These are phyloP conservation scores for Galbula dea DNA, from an alignment of 2,113 vertebrate species.

Conservation along the genomic window DNA sequence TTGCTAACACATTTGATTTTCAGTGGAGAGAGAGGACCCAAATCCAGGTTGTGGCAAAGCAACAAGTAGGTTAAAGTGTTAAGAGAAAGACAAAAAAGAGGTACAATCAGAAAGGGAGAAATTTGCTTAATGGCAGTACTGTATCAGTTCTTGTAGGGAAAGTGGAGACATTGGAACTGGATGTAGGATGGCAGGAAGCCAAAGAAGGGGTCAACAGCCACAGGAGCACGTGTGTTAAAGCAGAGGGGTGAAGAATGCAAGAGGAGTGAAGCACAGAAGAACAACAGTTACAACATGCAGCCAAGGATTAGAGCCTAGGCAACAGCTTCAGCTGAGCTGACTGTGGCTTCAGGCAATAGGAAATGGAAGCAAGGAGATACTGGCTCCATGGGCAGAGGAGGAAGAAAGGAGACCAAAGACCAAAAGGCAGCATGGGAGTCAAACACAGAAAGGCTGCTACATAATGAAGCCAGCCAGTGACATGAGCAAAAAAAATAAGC, in stretches of 20 bases:
- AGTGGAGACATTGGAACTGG: background rate
- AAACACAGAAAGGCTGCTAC: background rate
- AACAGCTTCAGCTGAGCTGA: background rate
- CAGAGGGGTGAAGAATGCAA: background rate
- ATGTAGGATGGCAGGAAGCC: background rate
- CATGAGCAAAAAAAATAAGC: background rate
- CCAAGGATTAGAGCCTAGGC: background rate
- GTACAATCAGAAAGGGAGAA: background rate
- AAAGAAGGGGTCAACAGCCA: background rate
- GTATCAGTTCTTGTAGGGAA: background rate
- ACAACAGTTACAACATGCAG: background rate
- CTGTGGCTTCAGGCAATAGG: background rate
- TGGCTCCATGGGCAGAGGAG: background rate
- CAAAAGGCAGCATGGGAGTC: background rate
- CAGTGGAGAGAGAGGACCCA: background rate
- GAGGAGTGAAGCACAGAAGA: background rate
- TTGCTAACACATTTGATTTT: background rate
- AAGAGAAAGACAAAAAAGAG: background rate
- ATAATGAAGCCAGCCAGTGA: background rate
- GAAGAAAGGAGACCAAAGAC: background rate
- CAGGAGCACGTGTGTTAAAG: background rate
- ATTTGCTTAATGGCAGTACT: background rate
- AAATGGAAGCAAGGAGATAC: background rate
- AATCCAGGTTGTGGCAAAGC: background rate
- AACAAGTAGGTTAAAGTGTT: background rate